phyloP scores from a whole-genome alignment of 2,113 vertebrate species.

The Pan paniscus region DNA sequence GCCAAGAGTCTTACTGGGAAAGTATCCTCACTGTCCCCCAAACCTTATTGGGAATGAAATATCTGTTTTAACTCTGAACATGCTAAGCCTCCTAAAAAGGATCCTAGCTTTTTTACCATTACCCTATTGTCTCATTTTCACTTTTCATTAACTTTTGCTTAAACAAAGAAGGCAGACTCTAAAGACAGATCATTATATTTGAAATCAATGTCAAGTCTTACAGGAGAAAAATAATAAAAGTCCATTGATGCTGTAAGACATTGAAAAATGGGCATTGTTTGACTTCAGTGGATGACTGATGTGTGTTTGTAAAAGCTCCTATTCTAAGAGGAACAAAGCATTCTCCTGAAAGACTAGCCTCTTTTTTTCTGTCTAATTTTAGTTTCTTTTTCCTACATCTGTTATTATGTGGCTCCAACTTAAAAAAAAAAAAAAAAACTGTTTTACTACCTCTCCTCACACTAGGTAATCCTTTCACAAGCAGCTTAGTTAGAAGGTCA shows the following conservation, averaged over 20 bases:
- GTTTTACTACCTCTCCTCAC: slow-evolving; percentile 27
- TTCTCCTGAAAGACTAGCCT: neutral
- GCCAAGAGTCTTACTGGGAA: neutral
- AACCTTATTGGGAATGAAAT: neutral
- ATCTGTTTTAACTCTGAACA: neutral
- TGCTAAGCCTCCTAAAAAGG: neutral
- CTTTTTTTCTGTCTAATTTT: slow-evolving; percentile 28
- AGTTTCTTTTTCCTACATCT: neutral
- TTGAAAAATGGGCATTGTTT: neutral
- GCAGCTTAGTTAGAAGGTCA: slow-evolving; percentile 34
- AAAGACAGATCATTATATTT: neutral
- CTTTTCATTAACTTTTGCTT: neutral
- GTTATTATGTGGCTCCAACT: neutral
- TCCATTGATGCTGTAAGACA: neutral
- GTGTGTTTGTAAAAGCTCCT: neutral
- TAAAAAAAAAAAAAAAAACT: neutral
- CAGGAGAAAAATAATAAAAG: neutral
- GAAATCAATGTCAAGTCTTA: neutral
- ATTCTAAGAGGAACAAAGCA: slow-evolving; percentile 16
- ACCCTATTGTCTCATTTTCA: neutral
- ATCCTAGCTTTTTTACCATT: neutral
- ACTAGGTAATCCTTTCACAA: slow-evolving; percentile 44
- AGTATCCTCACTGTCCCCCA: no score
- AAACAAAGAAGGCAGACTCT: neutral
- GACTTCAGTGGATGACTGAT: neutral